phyloP scores from a whole-genome alignment of 1,140 invertebrate genomes.

The Monomorium pharaonis region DNA sequence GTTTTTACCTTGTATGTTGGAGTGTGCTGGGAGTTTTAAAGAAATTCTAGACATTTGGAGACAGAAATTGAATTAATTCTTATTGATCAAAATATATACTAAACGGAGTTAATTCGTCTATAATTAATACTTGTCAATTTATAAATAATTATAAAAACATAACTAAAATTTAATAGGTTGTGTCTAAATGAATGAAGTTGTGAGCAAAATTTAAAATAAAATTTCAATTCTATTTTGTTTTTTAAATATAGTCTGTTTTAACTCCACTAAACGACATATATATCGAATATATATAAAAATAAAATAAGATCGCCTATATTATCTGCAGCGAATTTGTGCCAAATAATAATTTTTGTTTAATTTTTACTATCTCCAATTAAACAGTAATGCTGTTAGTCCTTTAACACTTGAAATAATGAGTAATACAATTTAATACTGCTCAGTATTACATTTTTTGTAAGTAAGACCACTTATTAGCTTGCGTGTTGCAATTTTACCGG shows the following conservation, averaged over 20 bases:
- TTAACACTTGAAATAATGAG: too few species aligned
- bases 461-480: too few species aligned
- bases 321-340: too few species aligned
- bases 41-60: conserved; percentile 31
- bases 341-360: too few species aligned
- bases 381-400: too few species aligned
- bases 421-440: too few species aligned
- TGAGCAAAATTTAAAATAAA: neutral
- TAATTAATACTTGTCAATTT: conserved; percentile 36
- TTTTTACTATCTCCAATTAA: too few species aligned
- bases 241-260: neutral
- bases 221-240: neutral
- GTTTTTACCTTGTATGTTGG: conserved; percentile 43
- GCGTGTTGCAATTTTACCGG: too few species aligned
- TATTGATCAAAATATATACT: neutral
- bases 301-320: too few species aligned
- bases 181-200: neutral
- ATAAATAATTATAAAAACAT: neutral
- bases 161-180: neutral
- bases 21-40: neutral
- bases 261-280: neutral
- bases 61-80: neutral
- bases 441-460: too few species aligned
- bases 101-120: neutral
- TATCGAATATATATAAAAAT: too few species aligned